Evolutionary conservation across 2,888 invertebrate genomes (phyloP).

Genomic region (Dastarcus helophoroides): DNA sequence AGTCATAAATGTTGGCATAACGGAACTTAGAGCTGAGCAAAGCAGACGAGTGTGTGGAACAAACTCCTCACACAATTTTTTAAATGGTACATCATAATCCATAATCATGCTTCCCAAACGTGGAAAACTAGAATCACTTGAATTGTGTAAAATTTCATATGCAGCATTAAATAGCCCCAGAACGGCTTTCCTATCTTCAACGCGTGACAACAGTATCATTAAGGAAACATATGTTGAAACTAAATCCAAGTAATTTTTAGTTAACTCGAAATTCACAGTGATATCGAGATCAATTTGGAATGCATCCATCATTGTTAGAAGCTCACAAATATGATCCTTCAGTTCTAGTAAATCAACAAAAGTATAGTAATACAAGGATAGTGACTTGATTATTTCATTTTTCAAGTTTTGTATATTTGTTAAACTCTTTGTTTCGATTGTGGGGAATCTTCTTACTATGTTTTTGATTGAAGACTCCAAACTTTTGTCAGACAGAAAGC

Average conservation of each 20-base stretch:
- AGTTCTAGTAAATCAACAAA: slow-evolving; percentile 98
- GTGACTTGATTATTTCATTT: slow-evolving; percentile 90
- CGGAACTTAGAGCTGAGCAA: slow-evolving; percentile 74
- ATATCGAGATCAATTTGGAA: slow-evolving; percentile 92
- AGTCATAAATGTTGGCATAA: slow-evolving; percentile 77
- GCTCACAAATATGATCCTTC: slow-evolving; percentile 86
- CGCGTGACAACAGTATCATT: slow-evolving; percentile 94
- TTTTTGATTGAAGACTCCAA: slow-evolving; percentile 92
- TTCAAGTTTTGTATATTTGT: slow-evolving; percentile 70
- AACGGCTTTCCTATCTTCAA: slow-evolving; percentile 96
- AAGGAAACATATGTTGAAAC: slow-evolving; percentile 88
- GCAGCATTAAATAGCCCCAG: slow-evolving; percentile 95
- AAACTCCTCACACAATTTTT: slow-evolving; percentile 94
- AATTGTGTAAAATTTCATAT: slow-evolving; percentile 88
- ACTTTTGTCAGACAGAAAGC: slow-evolving; percentile 93
- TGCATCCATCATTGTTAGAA: slow-evolving; percentile 91
- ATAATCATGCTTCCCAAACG: slow-evolving; percentile 94
- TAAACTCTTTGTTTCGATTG: slow-evolving; percentile 85
- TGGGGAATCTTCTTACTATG: slow-evolving; percentile 90
- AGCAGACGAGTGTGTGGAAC: slow-evolving; percentile 84
- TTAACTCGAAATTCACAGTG: slow-evolving; percentile 90
- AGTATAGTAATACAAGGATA: slow-evolving; percentile 96
- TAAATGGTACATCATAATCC: slow-evolving; percentile 92
- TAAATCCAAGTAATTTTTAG: slow-evolving; percentile 89
- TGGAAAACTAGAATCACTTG: slow-evolving; percentile 82